Conservation (phyloP, 2,888 invertebrate genomes). For the Acanthosepion esculentum region DNA sequence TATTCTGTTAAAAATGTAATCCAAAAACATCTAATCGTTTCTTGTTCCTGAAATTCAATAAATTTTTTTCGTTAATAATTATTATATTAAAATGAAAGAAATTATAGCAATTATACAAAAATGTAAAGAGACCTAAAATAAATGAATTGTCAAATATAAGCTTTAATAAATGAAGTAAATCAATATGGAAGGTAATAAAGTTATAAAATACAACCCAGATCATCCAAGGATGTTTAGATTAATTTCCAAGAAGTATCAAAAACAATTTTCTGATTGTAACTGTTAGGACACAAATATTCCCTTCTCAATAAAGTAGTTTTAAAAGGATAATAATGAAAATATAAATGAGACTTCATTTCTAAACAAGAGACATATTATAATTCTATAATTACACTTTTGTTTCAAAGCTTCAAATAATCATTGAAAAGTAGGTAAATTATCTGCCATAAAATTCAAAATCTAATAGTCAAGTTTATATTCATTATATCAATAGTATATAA, state of each 20-base stretch:
- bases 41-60: background rate
- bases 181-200: background rate
- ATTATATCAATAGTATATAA: background rate
- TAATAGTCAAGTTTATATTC: background rate
- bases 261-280: background rate
- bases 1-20: background rate
- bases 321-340: background rate
- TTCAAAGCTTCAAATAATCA: background rate
- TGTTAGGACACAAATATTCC: background rate
- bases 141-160: background rate
- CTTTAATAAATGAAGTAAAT: background rate
- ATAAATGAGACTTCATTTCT: background rate
- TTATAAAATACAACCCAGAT: background rate
- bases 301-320: background rate
- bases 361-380: background rate
- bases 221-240: background rate
- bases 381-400: background rate
- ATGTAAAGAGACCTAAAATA: background rate
- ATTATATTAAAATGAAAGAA: background rate
- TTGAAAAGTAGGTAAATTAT: background rate
- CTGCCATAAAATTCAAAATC: background rate
- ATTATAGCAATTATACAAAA: background rate
- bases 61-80: background rate
- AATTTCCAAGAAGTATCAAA: background rate
- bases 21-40: background rate